phyloP scores from a whole-genome alignment of 2,113 vertebrate genomes.

The Camelus dromedarius region DNA sequence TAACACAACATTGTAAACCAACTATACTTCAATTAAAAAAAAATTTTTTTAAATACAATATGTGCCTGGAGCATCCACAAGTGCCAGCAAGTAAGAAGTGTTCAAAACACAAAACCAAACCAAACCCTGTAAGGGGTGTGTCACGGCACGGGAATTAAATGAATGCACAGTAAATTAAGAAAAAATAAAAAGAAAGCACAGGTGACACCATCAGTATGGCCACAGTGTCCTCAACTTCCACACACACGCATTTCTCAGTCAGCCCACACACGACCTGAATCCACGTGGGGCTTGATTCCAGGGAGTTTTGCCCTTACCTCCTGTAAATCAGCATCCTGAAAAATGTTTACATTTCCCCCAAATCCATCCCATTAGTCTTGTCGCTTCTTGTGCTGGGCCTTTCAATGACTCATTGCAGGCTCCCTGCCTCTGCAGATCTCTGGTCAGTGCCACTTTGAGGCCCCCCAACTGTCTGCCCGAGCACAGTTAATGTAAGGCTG shows the following conservation, averaged over 20 bases:
- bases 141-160: not conserved
- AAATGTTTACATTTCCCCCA: not conserved
- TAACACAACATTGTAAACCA: too few relatives aligned
- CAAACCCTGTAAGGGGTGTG: not conserved
- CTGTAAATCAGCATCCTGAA: not conserved
- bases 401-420: not conserved
- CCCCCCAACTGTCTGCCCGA: not conserved
- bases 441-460: not conserved
- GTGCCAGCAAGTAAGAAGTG: not conserved
- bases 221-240: accelerated
- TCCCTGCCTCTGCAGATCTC: not conserved
- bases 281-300: accelerated
- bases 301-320: not conserved
- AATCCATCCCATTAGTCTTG: not conserved
- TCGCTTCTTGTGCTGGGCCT: not conserved
- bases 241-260: not conserved
- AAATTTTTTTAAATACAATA: not conserved
- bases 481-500: not conserved
- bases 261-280: not conserved
- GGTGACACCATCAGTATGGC: accelerated
- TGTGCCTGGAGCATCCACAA: not conserved
- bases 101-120: not conserved
- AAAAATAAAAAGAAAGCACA: not conserved
- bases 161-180: not conserved
- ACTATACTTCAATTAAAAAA: too few relatives aligned